Conservation (phyloP, 2,888 invertebrate species). For the Xylocampa areola region DNA sequence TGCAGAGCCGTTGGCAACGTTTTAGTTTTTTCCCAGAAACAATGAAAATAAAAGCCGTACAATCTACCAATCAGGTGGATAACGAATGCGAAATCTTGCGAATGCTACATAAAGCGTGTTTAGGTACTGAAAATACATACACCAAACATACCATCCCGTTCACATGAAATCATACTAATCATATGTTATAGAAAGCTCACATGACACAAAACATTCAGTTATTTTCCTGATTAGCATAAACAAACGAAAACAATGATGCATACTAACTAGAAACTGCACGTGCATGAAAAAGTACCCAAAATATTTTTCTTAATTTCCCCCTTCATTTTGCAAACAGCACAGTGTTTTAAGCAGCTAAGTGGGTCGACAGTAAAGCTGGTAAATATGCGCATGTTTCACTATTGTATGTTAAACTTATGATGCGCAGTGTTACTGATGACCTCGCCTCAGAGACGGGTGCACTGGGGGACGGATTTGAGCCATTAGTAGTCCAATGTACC, state of each 20-base stretch:
- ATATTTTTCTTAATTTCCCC: conserved; percentile 66
- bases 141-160: too few relatives aligned
- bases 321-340: conserved; percentile 72
- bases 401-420: conserved; percentile 80
- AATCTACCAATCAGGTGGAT: conserved; percentile 27
- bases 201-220: background rate
- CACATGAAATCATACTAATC: too few relatives aligned
- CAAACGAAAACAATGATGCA: conserved; percentile 35
- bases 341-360: conserved; percentile 57
- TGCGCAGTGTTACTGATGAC: conserved; percentile 75
- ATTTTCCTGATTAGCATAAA: conserved; percentile 14
- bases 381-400: conserved; percentile 78
- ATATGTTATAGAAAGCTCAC: too few relatives aligned
- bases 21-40: conserved; percentile 38
- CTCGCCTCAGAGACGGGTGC: conserved; percentile 67
- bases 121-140: background rate
- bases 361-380: conserved; percentile 63
- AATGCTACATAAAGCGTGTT: background rate
- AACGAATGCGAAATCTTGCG: conserved; percentile 10
- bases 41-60: conserved; percentile 40
- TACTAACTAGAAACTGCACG: conserved; percentile 25
- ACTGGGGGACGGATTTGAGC: conserved; percentile 35
- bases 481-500: conserved; percentile 41
- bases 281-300: conserved; percentile 29
- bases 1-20: conserved; percentile 27